Evolutionary conservation across 1,140 invertebrate genomes (phyloP), one percentile per base, ranked within the genome.

Genomic region (Drosophila insularis): DNA sequence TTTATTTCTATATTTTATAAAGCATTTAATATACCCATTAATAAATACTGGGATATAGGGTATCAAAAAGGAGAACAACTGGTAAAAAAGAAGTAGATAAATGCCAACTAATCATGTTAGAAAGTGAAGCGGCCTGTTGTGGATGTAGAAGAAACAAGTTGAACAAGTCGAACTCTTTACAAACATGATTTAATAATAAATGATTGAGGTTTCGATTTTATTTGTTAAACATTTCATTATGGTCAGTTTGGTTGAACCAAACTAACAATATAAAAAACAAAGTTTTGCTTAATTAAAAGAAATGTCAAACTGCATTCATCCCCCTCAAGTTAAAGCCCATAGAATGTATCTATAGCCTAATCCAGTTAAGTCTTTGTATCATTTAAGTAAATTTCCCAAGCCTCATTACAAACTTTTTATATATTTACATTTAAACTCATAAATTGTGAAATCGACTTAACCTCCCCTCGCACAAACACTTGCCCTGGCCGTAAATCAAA

Each of bases 401-500:
- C 43, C 43, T 6, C 14, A 17, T 3, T 6, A 14, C 17, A 5
- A 3, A 46, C 1, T 14, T 46, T 46, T 46, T 46, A 19, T 19
- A 43, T 43, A 19, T 46, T 46, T 46, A 19, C 17, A 21, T 46
- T 19, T 11, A 19, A 5, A 37, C 35, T 21, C 68, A 69, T 77
- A 73, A 81, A 81, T 80, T 68, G 5, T 11, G 40, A 63, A 19
- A 53, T 39, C 56, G 71, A 78, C 67, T 31, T 53, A 71, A 67
- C 35, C 35, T 74, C 17, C 64, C 58, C 27, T 13, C 35, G 35
- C 35, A 60, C 17, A 56, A 60, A 27, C 82, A 86, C 82, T 86
- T 86, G 82, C 87, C 76, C 82, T 68, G 39, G 55, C 58, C 61
- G 73, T 87, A 87, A 87, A 89, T 87, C 76, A 87, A 67, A 77